Conservation (phyloP, 2,888 invertebrate genomes). For the Nemoura dubitans region DNA sequence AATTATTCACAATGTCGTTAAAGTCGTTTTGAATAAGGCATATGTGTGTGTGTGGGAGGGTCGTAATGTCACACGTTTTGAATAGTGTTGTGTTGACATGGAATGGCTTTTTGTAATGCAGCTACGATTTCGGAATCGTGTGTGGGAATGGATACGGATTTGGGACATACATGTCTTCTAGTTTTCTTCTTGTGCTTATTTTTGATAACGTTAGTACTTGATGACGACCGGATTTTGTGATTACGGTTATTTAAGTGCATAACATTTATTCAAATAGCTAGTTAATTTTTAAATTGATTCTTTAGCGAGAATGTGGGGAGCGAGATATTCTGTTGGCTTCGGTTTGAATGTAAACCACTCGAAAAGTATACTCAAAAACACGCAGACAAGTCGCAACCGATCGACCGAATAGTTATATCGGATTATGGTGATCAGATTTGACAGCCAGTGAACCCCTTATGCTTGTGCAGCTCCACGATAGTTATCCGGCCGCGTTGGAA, state of each 20-base stretch:
- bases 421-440: background rate
- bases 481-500: background rate
- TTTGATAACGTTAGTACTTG: no score
- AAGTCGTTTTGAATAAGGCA: no score
- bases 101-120: no score
- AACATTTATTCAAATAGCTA: background rate
- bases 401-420: background rate
- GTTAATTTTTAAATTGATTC: background rate
- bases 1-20: background rate
- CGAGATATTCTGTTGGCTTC: background rate
- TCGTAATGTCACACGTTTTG: no score
- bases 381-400: background rate
- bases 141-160: no score
- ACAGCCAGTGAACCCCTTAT: background rate
- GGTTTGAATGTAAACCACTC: background rate
- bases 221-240: no score
- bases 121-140: no score
- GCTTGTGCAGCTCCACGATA: background rate
- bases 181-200: no score
- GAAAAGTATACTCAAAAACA: background rate
- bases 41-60: no score
- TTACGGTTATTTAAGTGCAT: background rate
- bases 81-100: no score
- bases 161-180: no score
- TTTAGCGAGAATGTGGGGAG: constrained; percentile 12